Evolutionary conservation across 1,140 invertebrate genomes (phyloP), one percentile per base, ranked within the genome.

Genomic region (Cydia pomonella): DNA sequence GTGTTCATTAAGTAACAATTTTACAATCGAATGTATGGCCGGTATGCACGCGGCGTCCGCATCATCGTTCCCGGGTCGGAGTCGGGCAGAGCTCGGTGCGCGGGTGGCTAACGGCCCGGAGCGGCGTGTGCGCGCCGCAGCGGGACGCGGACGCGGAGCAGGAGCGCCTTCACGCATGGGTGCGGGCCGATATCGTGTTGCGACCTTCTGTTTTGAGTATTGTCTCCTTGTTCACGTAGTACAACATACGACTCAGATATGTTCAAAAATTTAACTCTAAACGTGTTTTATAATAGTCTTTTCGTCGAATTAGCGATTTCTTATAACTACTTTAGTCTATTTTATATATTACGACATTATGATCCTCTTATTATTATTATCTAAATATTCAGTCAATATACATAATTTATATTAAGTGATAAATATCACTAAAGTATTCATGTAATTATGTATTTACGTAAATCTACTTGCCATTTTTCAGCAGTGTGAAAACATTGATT

Each of bases 281-380:
- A 88, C 80, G 73, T 79, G 77, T 86, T 87, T 89, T 89, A 50
- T 23, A 16, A 84, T 89, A 92, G 91, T 92, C 91, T 92, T 92
- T 92, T 92, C 83, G 87, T 92, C 88, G 87, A 91, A 91, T 90
- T 86, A 88, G 89, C 91, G 87, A 92, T 90, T 89, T 85, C 89
- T 92, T 92, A 92, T 78, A 76, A n/a, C 6, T 50, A 73, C n/a
- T 41, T 72, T 27, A 82, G 77, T 79, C 87, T 90, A 92, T 88
- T 84, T 84, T 76, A 84, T 88, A 89, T 88, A 90, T 87, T 85
- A 89, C 80, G 83, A 76, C 64, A 69, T 33, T 72, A 79, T 84
- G 79, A 82, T 87, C 84, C 85, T 83, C 82, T 81, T 87, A 83
- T 75, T 81, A 50, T 50, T 18, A 50, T 87, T 87, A 88, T 86